Conservation (phyloP, 2,888 invertebrate species). For the Colletes collaris region DNA sequence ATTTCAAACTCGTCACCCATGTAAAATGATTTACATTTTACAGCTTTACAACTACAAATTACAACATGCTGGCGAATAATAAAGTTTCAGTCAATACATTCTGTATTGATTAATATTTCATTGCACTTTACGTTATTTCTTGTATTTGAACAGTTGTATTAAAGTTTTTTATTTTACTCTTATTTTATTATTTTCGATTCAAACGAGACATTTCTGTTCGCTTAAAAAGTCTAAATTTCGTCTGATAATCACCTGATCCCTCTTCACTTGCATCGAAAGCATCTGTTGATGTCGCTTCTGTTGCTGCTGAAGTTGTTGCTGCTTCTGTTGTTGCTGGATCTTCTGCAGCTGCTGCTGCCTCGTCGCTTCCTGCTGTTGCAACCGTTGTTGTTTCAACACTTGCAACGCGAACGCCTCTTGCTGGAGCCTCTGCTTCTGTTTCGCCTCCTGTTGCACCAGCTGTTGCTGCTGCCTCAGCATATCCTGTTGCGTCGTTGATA, state of each 20-base stretch:
- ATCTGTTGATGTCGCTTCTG: conserved; percentile 60
- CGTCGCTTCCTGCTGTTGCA: conserved; percentile 79
- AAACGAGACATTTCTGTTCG: too few species aligned
- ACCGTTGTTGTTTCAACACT: conserved; percentile 77
- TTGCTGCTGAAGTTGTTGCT: conserved; percentile 57
- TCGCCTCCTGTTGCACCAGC: conserved; percentile 71
- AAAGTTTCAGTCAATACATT: too few species aligned
- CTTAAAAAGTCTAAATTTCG: too few species aligned
- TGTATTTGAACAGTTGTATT: too few species aligned
- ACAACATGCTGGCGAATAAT: too few species aligned
- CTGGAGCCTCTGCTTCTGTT: conserved; percentile 72
- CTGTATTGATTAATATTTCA: too few species aligned
- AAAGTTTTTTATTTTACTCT: too few species aligned
- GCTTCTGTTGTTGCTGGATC: conserved; percentile 69
- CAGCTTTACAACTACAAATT: too few species aligned
- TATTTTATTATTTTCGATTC: too few species aligned
- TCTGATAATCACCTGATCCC: conserved; percentile 47
- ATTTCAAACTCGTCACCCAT: too few species aligned
- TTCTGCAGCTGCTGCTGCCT: conserved; percentile 73
- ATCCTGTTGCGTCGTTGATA: conserved; percentile 72
- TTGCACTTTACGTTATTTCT: too few species aligned
- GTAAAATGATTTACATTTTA: too few species aligned
- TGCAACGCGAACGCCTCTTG: conserved; percentile 78
- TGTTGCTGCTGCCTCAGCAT: conserved; percentile 68
- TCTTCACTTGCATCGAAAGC: conserved; percentile 72